Evolutionary conservation across 2,888 invertebrate species (phyloP), one percentile per base, ranked within the genome.

Genomic region (Sarcophaga rosellei): DNA sequence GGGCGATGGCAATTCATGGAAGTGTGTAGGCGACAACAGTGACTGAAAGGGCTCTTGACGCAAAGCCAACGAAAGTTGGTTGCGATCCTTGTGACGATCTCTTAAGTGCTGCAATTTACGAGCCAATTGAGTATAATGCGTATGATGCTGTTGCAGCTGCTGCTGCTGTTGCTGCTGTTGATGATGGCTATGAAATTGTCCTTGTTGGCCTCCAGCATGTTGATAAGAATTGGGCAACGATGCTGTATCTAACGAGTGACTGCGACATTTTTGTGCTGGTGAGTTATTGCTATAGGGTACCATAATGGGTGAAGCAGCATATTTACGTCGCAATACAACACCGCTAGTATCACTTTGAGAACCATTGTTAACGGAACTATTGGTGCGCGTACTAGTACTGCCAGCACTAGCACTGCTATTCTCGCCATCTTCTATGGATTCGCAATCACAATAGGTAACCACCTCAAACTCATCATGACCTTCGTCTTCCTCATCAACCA

Each of bases 11-110:
- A 93, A 88, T 86, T 93, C 93, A 81, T 92, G 90, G 78, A 93
- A 92, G 84, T 93, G 91, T 83, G 92, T 89, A 66, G 92, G 91
- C 73, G 92, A 89, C 81, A 92, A 88, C 86, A 92, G 88, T 72
- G 92, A 91, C 87, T 92, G 93, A 89, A 93, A 93, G 68, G 93
- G 92, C 78, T 93, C 93, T 88, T 93, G 93, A 17, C 91, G 91
- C 89, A 93, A 87, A 5, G 92, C 90, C 84, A 93, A 88, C 82
- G 92, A 91, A n/a, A 92, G 89, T 63, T 92, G 91, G n/a, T 90
- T 90, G 53, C 92, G 91, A 68, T 91, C 91, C 89, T 90, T 91
- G 81, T 87, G 80, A 72, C 90, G 90, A 76, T 85, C 85, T 45
- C 90, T 90, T 63, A 89, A 88, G 66, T 91, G 90, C 74, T 88